Conservation (phyloP, 1,140 invertebrate species). For the Streblospio benedicti region DNA sequence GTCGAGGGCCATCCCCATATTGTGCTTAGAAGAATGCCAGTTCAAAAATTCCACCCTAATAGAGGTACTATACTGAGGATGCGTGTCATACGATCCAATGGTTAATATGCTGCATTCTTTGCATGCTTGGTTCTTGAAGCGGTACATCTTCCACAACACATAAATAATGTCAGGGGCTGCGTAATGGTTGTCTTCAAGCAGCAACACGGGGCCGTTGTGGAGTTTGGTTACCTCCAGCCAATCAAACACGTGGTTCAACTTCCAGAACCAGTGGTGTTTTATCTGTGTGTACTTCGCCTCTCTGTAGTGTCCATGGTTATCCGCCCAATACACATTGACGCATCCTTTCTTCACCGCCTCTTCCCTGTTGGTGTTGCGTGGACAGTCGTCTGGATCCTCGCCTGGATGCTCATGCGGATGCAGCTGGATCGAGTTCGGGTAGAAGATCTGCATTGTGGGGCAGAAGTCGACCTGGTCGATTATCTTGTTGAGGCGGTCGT, state of each 20-base stretch:
- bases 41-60: slow-evolving; percentile 89
- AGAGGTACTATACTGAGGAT: slow-evolving; percentile 58
- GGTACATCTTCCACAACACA: slow-evolving; percentile 55
- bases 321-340: slow-evolving; percentile 81
- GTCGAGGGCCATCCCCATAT: slow-evolving; percentile 97
- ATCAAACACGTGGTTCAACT: slow-evolving; percentile 57
- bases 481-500: slow-evolving; percentile 82
- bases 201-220: slow-evolving; percentile 53
- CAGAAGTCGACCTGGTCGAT: slow-evolving; percentile 77
- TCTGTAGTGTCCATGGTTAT: slow-evolving; percentile 92
- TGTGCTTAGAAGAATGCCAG: slow-evolving; percentile 94
- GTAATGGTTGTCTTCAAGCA: slow-evolving; percentile 97
- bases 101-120: slow-evolving; percentile 83
- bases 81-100: slow-evolving; percentile 89
- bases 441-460: slow-evolving; percentile 85
- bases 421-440: slow-evolving; percentile 89
- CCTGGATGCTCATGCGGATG: slow-evolving; percentile 87
- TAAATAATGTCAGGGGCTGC: slow-evolving; percentile 91
- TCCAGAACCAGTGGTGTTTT: slow-evolving; percentile 99
- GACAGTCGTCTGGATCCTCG: slow-evolving; percentile 85
- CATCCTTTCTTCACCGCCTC: slow-evolving; percentile 77
- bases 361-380: slow-evolving; percentile 76
- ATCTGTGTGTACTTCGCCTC: slow-evolving; percentile 96
- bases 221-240: slow-evolving; percentile 47
- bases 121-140: slow-evolving; percentile 54